Percentiles rank a stretch among this genome's conserved stretches.
phyloP scores from a whole-genome alignment of 1,140 invertebrate species.

The Nebria ingens region DNA sequence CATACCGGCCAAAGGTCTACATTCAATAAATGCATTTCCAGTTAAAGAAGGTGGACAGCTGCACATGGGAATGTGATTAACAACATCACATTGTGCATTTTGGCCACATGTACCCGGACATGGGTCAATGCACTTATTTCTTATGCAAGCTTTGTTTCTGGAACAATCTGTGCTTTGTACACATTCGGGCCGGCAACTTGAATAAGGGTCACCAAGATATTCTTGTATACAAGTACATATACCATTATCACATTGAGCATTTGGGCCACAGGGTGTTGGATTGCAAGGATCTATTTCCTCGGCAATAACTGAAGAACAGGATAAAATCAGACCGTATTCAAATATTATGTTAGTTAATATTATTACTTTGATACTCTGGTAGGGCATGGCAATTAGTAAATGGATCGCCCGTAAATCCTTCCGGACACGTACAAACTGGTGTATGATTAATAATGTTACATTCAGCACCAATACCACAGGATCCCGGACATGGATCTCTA shows the following conservation, averaged over 20 bases:
- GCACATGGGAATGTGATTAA: slow-evolving; percentile 53
- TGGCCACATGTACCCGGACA: slow-evolving; percentile 51
- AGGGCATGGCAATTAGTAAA: slow-evolving; percentile 46
- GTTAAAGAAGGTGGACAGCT: slow-evolving; percentile 51
- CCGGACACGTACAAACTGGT: slow-evolving; percentile 54
- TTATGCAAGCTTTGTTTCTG: slow-evolving; percentile 45
- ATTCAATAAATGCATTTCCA: slow-evolving; percentile 63
- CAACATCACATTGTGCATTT: slow-evolving; percentile 58
- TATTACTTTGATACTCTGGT: slow-evolving; percentile 31
- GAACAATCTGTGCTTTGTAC: slow-evolving; percentile 47
- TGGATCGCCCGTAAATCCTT: slow-evolving; percentile 58
- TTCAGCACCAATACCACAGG: slow-evolving; percentile 52
- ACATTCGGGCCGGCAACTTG: slow-evolving; percentile 51
- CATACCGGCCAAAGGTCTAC: slow-evolving; percentile 39
- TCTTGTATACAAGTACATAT: slow-evolving; percentile 51
- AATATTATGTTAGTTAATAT: slow-evolving; percentile 1
- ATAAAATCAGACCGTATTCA: not conserved
- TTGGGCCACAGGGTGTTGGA: slow-evolving; percentile 62
- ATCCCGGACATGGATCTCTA: slow-evolving; percentile 56
- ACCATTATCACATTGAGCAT: slow-evolving; percentile 52
- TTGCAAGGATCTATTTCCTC: slow-evolving; percentile 45
- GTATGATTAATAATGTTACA: slow-evolving; percentile 58
- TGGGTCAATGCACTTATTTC: slow-evolving; percentile 50
- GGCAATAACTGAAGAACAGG: slow-evolving; percentile 11
- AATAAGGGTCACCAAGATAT: slow-evolving; percentile 48